A percentile compares a stretch with the other conserved stretches of the same genome.
Conservation (phyloP, 2,888 invertebrate species). For the Cheilosia impressa region DNA sequence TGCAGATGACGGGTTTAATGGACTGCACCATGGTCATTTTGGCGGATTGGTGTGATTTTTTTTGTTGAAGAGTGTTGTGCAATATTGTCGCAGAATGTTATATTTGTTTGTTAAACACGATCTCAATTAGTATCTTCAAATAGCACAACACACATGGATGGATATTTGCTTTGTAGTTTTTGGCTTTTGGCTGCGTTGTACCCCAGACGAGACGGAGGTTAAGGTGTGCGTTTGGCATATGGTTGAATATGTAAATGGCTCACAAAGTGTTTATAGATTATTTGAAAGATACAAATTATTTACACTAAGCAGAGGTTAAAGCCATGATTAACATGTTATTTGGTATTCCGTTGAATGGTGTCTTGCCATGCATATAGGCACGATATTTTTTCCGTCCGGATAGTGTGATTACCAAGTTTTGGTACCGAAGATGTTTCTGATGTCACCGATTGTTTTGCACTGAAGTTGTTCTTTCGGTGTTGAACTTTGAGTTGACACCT, state of each 20-base stretch:
- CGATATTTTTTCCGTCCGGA: background rate
- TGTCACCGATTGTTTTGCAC: background rate
- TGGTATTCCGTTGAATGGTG: background rate
- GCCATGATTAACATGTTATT: constrained; percentile 5
- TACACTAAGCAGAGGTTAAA: background rate
- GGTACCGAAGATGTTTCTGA: background rate
- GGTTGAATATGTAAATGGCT: constrained; percentile 8
- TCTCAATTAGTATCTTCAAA: constrained; percentile 57
- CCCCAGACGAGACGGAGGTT: background rate
- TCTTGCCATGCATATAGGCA: background rate
- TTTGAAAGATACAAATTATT: constrained; percentile 23
- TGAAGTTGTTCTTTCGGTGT: too few relatives aligned
- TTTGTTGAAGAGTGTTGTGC: constrained; percentile 14
- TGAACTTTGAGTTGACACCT: too few relatives aligned
- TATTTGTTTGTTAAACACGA: constrained; percentile 56
- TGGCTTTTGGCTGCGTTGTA: constrained; percentile 4
- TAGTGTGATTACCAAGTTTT: background rate
- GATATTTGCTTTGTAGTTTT: background rate
- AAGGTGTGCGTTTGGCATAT: background rate
- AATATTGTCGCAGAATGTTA: constrained; percentile 51
- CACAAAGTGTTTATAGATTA: constrained; percentile 33
- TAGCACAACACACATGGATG: constrained; percentile 7
- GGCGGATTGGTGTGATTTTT: constrained; percentile 8
- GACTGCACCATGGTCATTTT: constrained; percentile 64
- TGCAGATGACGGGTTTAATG: constrained; percentile 61